Evolutionary conservation across 1,140 invertebrate species (phyloP), one percentile per base, ranked within the genome.

Genomic region (Tetramorium parvispinum): DNA sequence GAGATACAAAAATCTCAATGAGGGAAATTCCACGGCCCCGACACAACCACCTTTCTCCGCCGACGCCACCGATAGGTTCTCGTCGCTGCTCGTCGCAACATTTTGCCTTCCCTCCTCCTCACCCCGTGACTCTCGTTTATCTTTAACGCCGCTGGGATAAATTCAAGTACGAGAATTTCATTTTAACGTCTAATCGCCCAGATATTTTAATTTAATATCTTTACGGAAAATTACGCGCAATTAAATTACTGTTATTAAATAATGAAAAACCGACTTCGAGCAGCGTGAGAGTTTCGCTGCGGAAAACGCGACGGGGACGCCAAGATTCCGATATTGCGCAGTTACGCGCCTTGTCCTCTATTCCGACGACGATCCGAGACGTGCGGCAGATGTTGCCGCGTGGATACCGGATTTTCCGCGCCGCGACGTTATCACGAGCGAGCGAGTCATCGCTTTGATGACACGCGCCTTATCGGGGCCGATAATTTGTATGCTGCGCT

Each of bases 1-100:
- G 79, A 73, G 79, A 73, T 83, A 83, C 79, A 83, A 83, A 83
- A 83, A 83, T 83, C 79, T 83, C 79, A 83, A 83, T 83, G 92
- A 89, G 91, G 92, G 92, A 92, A 92, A 93, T 93, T 93, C 93
- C 79, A 75, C 79, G 51, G 53, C 32, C 63, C 7, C 77, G 6
- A 40, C 53, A 55, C 6, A 51, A 18, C 27, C 66, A 83, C 79
- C 68, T 83, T 83, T 83, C 79, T 73, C 79, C 68, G 27, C 6
- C 65, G 65, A 43, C 18, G 65, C 49, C 77, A 32, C 40, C 77
- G 77, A 92, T 92, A 91, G 27, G 27, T 32, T 32, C 27, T 32
- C 27, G 27, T 32, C 91, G 61, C 87, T 91, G 53, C 59, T 16
- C 27, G 65, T 79, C 46, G 75, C 65, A 49, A 68, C 37, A 43